Evolutionary conservation across 2,888 invertebrate genomes (phyloP).

Genomic region (Drosophila siamana): DNA sequence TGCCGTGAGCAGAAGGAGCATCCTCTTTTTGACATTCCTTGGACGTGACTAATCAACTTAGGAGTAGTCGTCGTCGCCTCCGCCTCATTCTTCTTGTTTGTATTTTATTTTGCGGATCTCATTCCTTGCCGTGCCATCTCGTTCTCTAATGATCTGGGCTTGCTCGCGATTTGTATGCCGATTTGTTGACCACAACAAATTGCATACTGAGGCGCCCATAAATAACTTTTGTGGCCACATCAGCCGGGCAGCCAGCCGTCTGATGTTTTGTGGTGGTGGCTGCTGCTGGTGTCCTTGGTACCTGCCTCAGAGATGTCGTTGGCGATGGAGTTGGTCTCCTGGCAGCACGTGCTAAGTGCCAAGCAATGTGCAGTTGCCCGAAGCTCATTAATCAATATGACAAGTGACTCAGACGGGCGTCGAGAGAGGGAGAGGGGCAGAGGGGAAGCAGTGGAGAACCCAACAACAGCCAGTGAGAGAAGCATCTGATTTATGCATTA

Average conservation of each 20-base stretch:
- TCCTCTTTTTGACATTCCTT: slow-evolving; percentile 63
- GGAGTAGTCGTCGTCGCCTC: slow-evolving; percentile 1
- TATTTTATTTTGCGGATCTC: slow-evolving; percentile 18
- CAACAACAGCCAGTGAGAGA: background rate
- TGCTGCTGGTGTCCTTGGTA: slow-evolving; percentile 62
- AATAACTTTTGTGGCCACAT: slow-evolving; percentile 62
- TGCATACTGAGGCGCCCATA: slow-evolving; percentile 72
- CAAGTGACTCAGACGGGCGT: slow-evolving; percentile 25
- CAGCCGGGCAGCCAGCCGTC: slow-evolving; percentile 7
- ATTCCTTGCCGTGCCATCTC: background rate
- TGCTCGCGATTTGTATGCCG: slow-evolving; percentile 70
- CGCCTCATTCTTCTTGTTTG: background rate
- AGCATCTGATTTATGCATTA: slow-evolving; percentile 71
- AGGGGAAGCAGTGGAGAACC: too few species aligned
- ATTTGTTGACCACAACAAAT: slow-evolving; percentile 81
- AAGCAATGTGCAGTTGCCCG: slow-evolving; percentile 57
- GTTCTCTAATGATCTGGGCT: slow-evolving; percentile 68
- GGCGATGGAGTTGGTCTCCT: slow-evolving; percentile 22
- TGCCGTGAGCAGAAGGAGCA: slow-evolving; percentile 24
- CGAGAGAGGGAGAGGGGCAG: background rate
- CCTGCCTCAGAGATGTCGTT: slow-evolving; percentile 26
- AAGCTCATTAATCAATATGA: slow-evolving; percentile 71
- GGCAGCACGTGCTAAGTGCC: slow-evolving; percentile 79
- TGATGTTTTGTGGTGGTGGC: too few species aligned
- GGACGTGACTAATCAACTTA: slow-evolving; percentile 77